A percentile compares a stretch with the other conserved stretches of the same genome.
phyloP scores from a whole-genome alignment of 2,113 vertebrate genomes.

The Ciconia maguari region DNA sequence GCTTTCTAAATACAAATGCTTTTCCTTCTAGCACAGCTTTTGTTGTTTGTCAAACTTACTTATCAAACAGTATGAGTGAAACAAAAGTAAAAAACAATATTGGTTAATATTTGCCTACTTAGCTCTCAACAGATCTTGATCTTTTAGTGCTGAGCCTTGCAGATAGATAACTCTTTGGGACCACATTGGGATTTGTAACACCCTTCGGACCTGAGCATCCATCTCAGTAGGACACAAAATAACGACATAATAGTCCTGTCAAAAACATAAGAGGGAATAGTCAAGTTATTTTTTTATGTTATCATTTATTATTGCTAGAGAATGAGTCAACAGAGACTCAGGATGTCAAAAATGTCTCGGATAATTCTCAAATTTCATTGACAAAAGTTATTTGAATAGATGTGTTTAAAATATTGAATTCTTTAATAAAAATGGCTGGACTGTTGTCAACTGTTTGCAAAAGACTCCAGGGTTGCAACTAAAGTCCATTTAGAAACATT shows the following conservation, averaged over 20 bases:
- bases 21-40: background rate
- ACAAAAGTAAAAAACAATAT: background rate
- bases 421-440: background rate
- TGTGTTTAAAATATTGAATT: background rate
- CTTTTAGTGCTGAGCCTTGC: conserved; percentile 85
- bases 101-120: conserved; percentile 75
- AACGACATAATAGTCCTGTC: conserved; percentile 84
- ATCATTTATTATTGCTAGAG: background rate
- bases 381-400: background rate
- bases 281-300: background rate
- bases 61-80: background rate
- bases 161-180: conserved; percentile 86
- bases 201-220: conserved; percentile 83
- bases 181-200: conserved; percentile 87
- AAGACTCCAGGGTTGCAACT: background rate
- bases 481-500: background rate
- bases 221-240: conserved; percentile 86
- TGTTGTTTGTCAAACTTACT: background rate
- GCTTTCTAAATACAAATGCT: background rate
- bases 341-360: background rate
- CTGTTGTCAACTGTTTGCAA: background rate
- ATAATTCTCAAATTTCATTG: background rate
- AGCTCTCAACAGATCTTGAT: conserved; percentile 84
- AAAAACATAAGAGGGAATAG: background rate
- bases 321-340: background rate